Conservation (phyloP, 2,888 invertebrate species). For the Watsonalla cultraria region DNA sequence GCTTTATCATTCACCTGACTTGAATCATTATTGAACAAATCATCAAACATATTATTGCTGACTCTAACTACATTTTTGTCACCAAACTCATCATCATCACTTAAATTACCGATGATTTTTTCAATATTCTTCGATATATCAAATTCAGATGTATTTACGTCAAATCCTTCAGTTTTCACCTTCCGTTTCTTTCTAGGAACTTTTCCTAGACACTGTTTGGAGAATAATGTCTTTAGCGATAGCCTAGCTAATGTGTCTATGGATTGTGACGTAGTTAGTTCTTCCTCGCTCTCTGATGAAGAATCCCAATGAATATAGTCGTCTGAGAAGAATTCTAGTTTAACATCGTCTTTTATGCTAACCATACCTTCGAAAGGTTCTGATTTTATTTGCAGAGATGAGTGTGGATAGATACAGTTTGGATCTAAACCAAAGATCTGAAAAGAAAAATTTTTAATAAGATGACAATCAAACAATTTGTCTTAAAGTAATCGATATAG, state of each 20-base stretch:
- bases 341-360: slow-evolving; percentile 37
- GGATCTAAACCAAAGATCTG: slow-evolving; percentile 55
- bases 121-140: slow-evolving; percentile 30
- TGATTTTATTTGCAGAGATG: slow-evolving; percentile 27
- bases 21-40: slow-evolving; percentile 3
- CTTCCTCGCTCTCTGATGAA: slow-evolving; percentile 23
- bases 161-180: slow-evolving; percentile 24
- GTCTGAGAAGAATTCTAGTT: slow-evolving; percentile 30
- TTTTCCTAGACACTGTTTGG: slow-evolving; percentile 41
- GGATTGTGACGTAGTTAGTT: slow-evolving; percentile 9
- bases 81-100: slow-evolving; percentile 14
- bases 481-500: no score
- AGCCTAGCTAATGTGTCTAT: slow-evolving; percentile 37
- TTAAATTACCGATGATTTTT: slow-evolving; percentile 40
- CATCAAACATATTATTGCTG: slow-evolving; percentile 8
- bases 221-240: slow-evolving; percentile 50
- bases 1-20: background rate
- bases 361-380: slow-evolving; percentile 50
- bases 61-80: slow-evolving; percentile 13
- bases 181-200: slow-evolving; percentile 42
- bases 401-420: slow-evolving; percentile 48
- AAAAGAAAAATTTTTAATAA: slow-evolving; percentile 12
- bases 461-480: background rate
- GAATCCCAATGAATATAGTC: slow-evolving; percentile 56
- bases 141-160: slow-evolving; percentile 21